These are phyloP conservation scores for Ammospiza maritima DNA, from an alignment of 2,797 vertebrate species.

Conservation along the genomic window DNA sequence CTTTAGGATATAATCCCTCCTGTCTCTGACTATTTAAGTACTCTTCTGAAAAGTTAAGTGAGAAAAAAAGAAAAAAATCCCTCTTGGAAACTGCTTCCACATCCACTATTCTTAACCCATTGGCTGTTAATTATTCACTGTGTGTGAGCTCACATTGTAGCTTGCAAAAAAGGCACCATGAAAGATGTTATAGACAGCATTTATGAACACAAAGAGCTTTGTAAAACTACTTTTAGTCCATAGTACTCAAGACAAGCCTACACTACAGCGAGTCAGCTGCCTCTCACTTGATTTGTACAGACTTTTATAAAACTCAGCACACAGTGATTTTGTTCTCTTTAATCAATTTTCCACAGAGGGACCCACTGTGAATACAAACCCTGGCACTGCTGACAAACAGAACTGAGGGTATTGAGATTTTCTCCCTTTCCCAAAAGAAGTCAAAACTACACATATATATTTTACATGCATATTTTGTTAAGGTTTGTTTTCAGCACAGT, in stretches of 20 bases:
- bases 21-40: not conserved
- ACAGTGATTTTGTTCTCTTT: not conserved
- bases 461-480: not conserved
- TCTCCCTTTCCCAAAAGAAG: not conserved
- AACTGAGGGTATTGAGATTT: not conserved
- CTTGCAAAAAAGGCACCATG: not conserved
- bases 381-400: not conserved
- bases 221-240: not conserved
- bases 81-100: not conserved
- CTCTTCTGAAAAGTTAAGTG: not conserved
- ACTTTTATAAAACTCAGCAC: not conserved
- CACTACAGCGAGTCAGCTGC: not conserved
- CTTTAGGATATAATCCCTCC: not conserved
- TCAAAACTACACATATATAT: not conserved
- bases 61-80: not conserved
- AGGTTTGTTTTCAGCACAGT: not conserved
- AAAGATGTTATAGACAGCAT: not conserved
- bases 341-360: not conserved
- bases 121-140: conserved; percentile 35
- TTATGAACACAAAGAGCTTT: conserved; percentile 1
- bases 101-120: not conserved
- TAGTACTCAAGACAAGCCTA: not conserved
- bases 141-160: not conserved
- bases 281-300: not conserved
- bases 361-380: not conserved